phyloP scores from a whole-genome alignment of 1,140 invertebrate genomes.

The Teleogryllus occipitalis region DNA sequence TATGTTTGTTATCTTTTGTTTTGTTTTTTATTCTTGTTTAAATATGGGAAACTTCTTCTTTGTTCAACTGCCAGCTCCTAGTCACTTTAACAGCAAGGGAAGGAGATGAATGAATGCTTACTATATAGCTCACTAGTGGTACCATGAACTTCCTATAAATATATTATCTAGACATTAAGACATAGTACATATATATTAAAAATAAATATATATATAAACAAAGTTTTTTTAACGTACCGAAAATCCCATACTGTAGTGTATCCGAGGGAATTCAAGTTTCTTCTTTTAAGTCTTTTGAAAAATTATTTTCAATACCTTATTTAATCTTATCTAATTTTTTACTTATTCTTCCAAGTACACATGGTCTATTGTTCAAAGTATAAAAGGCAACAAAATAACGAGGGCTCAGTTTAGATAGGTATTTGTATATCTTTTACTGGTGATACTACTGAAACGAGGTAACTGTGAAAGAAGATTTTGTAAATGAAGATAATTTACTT shows the following conservation, averaged over 20 bases:
- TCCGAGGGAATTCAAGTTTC: not conserved
- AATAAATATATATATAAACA: not conserved
- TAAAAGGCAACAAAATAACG: not conserved
- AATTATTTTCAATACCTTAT: not conserved
- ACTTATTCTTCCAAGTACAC: not conserved
- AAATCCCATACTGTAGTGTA: slow-evolving; percentile 1
- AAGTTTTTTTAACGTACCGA: not conserved
- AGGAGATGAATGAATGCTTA: slow-evolving; percentile 4
- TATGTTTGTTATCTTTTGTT: not conserved
- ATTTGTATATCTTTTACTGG: not conserved
- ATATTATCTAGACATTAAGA: slow-evolving; percentile 6
- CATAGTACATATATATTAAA: slow-evolving; percentile 6
- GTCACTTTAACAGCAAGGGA: not conserved
- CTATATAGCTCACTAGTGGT: slow-evolving; percentile 4
- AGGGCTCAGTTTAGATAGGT: not conserved
- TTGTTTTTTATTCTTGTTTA: not conserved
- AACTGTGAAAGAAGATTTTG: not conserved
- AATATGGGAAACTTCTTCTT: not conserved
- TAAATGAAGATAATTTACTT: not conserved
- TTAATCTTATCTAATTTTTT: not conserved
- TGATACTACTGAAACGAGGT: not conserved
- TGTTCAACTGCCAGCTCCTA: not conserved
- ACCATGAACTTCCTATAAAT: slow-evolving; percentile 5
- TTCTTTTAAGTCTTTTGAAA: not conserved
- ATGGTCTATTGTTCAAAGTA: not conserved